Evolutionary conservation across 1,140 invertebrate genomes (phyloP).

Genomic region (Mamestra configurata): DNA sequence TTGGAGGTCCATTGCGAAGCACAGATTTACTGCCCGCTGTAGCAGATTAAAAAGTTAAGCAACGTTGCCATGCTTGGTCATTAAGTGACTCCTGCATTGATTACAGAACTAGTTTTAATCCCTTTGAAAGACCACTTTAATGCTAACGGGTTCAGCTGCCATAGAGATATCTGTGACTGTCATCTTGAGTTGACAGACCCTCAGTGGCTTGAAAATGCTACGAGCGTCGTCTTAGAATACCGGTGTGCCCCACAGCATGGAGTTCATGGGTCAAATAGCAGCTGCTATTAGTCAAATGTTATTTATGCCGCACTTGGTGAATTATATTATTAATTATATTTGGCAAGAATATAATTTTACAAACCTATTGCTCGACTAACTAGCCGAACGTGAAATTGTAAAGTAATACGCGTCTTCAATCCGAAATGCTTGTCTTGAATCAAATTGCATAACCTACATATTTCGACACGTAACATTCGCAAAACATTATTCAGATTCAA

Average conservation of each 20-base stretch:
- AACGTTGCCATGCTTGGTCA: constrained; percentile 4
- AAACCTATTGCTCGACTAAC: too few relatives aligned
- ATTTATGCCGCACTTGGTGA: too few relatives aligned
- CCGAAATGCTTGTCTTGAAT: background rate
- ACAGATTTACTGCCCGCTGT: background rate
- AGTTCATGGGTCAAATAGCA: background rate
- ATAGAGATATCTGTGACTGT: constrained; percentile 5
- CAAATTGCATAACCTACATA: background rate
- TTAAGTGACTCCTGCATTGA: background rate
- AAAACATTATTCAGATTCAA: background rate
- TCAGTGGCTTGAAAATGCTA: background rate
- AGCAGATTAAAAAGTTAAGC: constrained; percentile 8
- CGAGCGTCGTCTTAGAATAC: background rate
- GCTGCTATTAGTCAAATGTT: background rate
- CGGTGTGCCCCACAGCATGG: background rate
- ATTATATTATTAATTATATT: too few relatives aligned
- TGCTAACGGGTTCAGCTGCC: background rate
- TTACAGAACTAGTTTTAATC: constrained; percentile 1
- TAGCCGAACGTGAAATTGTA: too few relatives aligned
- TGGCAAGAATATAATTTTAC: too few relatives aligned
- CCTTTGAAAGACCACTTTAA: background rate
- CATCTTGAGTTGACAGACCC: background rate
- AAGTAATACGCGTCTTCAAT: too few relatives aligned
- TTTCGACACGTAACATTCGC: background rate
- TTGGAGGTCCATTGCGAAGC: background rate